Conservation (phyloP, 2,888 invertebrate genomes). For the Tipula vernalis region DNA sequence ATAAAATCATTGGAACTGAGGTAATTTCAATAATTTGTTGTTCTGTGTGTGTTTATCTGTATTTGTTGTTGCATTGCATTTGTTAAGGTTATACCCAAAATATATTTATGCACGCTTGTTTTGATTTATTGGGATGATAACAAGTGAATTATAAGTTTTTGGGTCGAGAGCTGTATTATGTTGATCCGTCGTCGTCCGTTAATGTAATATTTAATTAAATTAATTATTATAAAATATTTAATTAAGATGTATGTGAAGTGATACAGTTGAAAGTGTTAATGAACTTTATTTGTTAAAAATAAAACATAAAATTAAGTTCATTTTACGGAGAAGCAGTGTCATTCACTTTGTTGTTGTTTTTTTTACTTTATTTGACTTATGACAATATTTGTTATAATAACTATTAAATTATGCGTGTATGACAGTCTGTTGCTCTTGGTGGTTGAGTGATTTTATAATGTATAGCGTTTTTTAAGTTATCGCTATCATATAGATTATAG, state of each 20-base stretch:
- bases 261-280: neutral
- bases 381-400: neutral
- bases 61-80: neutral
- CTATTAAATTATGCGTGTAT: neutral
- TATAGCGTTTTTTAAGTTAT: neutral
- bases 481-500: neutral
- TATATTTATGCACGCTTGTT: neutral
- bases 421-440: neutral
- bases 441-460: neutral
- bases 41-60: neutral
- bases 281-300: neutral
- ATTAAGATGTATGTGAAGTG: neutral
- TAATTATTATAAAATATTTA: neutral
- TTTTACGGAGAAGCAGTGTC: neutral
- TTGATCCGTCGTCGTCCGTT: neutral
- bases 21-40: neutral
- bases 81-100: neutral
- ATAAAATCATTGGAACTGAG: neutral
- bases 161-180: neutral
- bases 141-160: neutral
- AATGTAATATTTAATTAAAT: neutral
- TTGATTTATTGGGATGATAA: neutral
- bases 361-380: neutral
- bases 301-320: neutral
- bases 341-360: neutral